Base-by-base conservation (phyloP, 2,113 vertebrate species). In the Rhagologus leucostigma region DNA sequence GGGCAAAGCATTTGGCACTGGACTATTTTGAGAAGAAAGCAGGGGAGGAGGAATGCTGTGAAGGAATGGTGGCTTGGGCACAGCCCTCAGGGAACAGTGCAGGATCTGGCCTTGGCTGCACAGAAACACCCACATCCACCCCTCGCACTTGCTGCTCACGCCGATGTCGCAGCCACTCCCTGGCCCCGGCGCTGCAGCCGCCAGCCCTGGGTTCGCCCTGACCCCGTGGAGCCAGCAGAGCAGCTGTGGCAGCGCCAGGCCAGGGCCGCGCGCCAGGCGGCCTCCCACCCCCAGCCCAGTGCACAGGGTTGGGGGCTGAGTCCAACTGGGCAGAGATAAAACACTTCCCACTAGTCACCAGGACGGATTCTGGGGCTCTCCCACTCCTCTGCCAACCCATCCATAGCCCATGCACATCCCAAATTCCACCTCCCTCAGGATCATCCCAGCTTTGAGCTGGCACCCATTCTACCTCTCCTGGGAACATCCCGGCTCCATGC, bases 101-200 rank as follows among this genome's bases (percentile, higher is more conserved):
- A 23, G 37, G 59, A 60, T 44, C n/a, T 6, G 11, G 30, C 70
- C 79, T 26, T 33, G 70, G 42, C 42, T 85, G 41, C 10, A 4
- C 33, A 65, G 77, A 35, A 89, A 65, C 39, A 23, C 41, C 10
- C 9, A 1, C 16, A 63, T 32, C 64, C 10, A 9, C 47, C 49
- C 2, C 84, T 76, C 4, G 0, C 53, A 24, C 29, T 24, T 3
- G 0, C 52, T 11, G 32, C 50, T 47, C 33, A 10, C 0, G 0
- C 19, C 0, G 0, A 11, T 19, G 57, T 6, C 5, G 9, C 33
- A 18, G 63, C 57, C 4, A 18, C 37, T 65, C 41, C 67, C 32
- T 8, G 12, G 74, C 23, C 52, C 74, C 0, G 2, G 73, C 0
- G 0, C 64, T 26, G 70, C 5, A 9, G 81, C 50, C 1, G 2